phyloP scores from a whole-genome alignment of 2,888 invertebrate genomes.

The Eurytoma californica region DNA sequence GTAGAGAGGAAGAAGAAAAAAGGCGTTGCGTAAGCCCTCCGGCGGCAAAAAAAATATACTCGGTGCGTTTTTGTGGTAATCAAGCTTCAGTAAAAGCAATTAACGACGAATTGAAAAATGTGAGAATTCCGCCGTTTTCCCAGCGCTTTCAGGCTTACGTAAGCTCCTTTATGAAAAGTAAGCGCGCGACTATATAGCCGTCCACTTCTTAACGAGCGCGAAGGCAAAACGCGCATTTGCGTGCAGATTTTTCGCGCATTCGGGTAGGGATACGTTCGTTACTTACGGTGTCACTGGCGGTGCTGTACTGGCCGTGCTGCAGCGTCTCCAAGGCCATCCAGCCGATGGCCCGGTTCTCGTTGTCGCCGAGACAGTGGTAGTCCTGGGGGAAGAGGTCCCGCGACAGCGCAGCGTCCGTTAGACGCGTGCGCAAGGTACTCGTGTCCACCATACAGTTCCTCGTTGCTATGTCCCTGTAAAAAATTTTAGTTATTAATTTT shows the following conservation, averaged over 20 bases:
- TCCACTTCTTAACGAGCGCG: too few species aligned
- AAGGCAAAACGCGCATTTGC: too few species aligned
- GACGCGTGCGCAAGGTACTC: constrained; percentile 85
- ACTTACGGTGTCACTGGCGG: constrained; percentile 92
- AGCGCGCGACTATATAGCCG: too few species aligned
- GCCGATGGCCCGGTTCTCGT: constrained; percentile 94
- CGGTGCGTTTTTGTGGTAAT: constrained; percentile 13
- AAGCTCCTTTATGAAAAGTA: too few species aligned
- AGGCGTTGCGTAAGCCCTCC: not conserved
- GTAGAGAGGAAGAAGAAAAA: not conserved
- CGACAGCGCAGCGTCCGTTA: constrained; percentile 91
- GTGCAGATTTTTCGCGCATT: not conserved
- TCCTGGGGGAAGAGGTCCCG: constrained; percentile 94
- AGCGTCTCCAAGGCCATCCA: constrained; percentile 95
- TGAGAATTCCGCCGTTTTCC: constrained; percentile 2
- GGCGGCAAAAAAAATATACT: not conserved
- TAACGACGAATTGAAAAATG: constrained; percentile 9
- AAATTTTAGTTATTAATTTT: too few species aligned
- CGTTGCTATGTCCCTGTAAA: constrained; percentile 86
- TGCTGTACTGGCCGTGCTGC: constrained; percentile 87
- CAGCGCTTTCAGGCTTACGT: constrained; percentile 3
- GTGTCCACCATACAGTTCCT: constrained; percentile 86
- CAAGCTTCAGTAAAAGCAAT: constrained; percentile 13
- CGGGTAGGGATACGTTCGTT: not conserved
- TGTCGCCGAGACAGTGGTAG: constrained; percentile 95